Evolutionary conservation across 2,888 invertebrate genomes (phyloP).

Genomic region (Hydrotaea diabolus): DNA sequence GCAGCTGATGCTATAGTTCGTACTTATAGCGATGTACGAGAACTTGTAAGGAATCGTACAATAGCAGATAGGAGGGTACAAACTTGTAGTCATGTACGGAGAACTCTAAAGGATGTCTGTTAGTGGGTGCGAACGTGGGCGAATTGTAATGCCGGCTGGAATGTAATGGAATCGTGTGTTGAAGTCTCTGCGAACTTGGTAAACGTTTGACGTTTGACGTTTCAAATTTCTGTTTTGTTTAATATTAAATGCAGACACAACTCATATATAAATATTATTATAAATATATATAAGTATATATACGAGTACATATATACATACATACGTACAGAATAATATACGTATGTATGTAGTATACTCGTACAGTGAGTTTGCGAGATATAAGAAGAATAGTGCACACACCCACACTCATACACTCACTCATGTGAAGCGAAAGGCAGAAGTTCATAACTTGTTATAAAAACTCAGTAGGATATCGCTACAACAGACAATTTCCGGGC

Average conservation of each 20-base stretch:
- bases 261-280: conserved; percentile 20
- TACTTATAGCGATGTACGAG: neutral
- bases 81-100: neutral
- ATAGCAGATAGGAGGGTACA: neutral
- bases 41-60: neutral
- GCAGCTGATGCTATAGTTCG: conserved; percentile 45
- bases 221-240: conserved; percentile 46
- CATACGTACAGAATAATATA: too few relatives aligned
- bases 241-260: conserved; percentile 49
- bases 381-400: neutral
- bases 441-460: conserved; percentile 77
- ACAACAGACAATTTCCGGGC: conserved; percentile 78
- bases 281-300: too few relatives aligned
- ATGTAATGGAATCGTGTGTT: neutral
- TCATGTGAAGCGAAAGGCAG: conserved; percentile 52
- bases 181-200: conserved; percentile 42
- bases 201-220: conserved; percentile 59
- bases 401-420: neutral
- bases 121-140: neutral
- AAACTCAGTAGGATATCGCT: conserved; percentile 78
- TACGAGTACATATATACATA: neutral
- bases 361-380: neutral
- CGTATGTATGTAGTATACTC: neutral
- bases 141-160: neutral
- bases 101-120: conserved; percentile 1